Evolutionary conservation across 2,797 vertebrate species (phyloP), one percentile per base, ranked within the genome.

Genomic region (Lagocephalus sceleratus): DNA sequence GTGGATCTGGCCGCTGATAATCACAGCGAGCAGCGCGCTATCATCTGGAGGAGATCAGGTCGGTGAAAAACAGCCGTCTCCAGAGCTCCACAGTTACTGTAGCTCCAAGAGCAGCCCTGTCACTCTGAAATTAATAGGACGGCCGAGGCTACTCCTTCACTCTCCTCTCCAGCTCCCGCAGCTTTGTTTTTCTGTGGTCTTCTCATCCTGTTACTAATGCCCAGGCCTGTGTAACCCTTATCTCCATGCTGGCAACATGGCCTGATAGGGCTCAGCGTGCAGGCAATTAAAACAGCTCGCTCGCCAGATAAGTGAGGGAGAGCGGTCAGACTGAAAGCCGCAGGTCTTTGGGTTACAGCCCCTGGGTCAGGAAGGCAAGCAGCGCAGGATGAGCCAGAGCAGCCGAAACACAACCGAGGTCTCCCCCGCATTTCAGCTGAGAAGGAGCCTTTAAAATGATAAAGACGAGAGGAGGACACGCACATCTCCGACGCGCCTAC

Each of bases 251-350:
- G 54, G 20, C 78, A 48, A 88, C 84, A 87, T 35, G 77, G 75
- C 72, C 88, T 63, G 85, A 87, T 85, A 86, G 81, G 79, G 72
- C 81, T 82, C 70, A 83, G 84, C 84, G 79, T 85, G 85, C 79
- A 81, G 83, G 83, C 86, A 87, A 88, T 88, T 89, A 87, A 87
- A 87, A 79, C 44, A 65, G 77, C 83, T 85, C 84, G 83, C 87
- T 80, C 79, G 75, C 78, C 83, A 82, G 83, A 87, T 87, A 87
- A 88, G 83, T 76, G 81, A 63, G 74, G 75, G 60, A 68, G 60
- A 68, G 85, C 17, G 75, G 86, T 87, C 81, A 51, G 78, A 78
- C 56, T 58, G 77, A 60, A 85, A 88, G 79, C 86, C 87, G 83
- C 87, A 85, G 81, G 32, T 6, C 32, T 2, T 35, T 35, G 1